phyloP scores from a whole-genome alignment of 2,113 vertebrate species.

The Bos taurus region DNA sequence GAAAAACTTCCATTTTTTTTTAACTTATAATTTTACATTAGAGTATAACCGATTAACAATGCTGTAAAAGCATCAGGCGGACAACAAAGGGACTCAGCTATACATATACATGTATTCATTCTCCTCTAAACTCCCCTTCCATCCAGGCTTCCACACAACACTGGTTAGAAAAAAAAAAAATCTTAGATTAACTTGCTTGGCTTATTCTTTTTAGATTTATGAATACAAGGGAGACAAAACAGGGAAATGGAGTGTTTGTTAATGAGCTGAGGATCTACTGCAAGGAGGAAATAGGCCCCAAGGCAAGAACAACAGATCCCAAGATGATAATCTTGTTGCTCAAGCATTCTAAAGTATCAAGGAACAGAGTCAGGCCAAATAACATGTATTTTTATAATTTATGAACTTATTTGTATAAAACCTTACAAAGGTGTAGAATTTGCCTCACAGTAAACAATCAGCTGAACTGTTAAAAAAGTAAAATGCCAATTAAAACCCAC shows the following conservation, averaged over 20 bases:
- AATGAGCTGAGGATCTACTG: neutral
- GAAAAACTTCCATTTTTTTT: neutral
- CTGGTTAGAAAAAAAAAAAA: neutral
- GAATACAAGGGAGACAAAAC: neutral
- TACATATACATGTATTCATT: neutral
- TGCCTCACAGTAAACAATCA: neutral
- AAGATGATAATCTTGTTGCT: neutral
- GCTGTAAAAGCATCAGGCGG: neutral
- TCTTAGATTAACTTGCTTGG: neutral
- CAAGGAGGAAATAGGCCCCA: neutral
- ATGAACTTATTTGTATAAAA: neutral
- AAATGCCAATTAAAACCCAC: neutral
- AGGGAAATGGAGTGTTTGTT: neutral
- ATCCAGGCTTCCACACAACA: neutral
- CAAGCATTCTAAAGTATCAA: neutral
- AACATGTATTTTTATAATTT: neutral
- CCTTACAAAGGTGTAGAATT: neutral
- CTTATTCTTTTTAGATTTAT: neutral
- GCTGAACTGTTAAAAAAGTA: neutral
- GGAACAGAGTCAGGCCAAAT: neutral
- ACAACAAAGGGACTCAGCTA: neutral
- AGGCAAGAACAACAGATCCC: neutral
- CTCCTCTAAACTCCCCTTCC: neutral
- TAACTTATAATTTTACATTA: neutral
- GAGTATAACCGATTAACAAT: rapidly evolving